Evolutionary conservation across 2,888 invertebrate species (phyloP).

Genomic region (Epinotia nisella): DNA sequence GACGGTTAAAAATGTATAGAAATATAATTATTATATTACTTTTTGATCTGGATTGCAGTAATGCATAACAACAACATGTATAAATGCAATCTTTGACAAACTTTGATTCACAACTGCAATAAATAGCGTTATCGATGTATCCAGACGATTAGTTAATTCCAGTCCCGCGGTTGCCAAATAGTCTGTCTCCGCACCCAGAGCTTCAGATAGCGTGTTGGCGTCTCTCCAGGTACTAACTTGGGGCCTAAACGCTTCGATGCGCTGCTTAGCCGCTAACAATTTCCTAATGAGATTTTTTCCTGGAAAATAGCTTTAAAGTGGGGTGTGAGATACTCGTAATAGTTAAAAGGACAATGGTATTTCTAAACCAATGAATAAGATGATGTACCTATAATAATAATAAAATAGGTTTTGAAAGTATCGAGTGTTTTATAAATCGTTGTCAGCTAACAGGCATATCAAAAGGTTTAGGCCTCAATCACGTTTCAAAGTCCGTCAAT

Average conservation of each 20-base stretch:
- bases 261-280: slow-evolving; percentile 36
- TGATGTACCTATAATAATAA: too few relatives aligned
- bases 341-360: background rate
- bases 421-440: background rate
- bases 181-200: slow-evolving; percentile 30
- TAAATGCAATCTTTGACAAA: background rate
- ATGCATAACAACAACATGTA: background rate
- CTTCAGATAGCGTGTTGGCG: slow-evolving; percentile 43
- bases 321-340: background rate
- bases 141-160: slow-evolving; percentile 45
- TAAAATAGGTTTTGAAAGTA: background rate
- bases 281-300: slow-evolving; percentile 37
- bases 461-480: too few relatives aligned
- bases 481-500: too few relatives aligned
- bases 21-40: background rate
- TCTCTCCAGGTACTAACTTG: slow-evolving; percentile 33
- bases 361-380: background rate
- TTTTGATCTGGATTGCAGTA: background rate
- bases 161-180: slow-evolving; percentile 40
- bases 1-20: background rate
- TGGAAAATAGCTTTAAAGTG: background rate
- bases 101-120: slow-evolving; percentile 18
- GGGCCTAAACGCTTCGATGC: slow-evolving; percentile 35
- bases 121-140: slow-evolving; percentile 42
- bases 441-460: too few relatives aligned